Conservation (phyloP, 2,888 invertebrate species). For the Conomelus anceps region DNA sequence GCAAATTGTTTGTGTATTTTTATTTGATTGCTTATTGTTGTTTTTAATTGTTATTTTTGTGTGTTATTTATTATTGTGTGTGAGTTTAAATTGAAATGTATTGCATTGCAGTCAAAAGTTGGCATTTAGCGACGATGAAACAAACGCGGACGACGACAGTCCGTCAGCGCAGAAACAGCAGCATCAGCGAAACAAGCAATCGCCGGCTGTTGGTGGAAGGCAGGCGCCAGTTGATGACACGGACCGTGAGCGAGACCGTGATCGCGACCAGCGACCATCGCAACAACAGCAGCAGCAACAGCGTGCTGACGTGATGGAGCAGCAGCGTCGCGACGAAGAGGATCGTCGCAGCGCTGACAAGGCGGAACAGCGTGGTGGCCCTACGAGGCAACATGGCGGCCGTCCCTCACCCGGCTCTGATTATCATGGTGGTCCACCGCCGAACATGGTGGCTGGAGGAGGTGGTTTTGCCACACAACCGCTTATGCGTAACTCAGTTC, state of each 20-base stretch:
- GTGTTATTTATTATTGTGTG: slow-evolving; percentile 6
- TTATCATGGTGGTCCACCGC: too few species aligned
- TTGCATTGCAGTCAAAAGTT: slow-evolving; percentile 67
- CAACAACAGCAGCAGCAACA: neutral
- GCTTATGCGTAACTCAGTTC: neutral
- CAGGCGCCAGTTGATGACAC: neutral
- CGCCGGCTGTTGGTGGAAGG: neutral
- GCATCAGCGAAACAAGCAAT: neutral
- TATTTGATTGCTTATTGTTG: neutral
- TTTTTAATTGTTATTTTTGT: neutral
- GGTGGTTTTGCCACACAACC: neutral
- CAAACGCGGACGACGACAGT: slow-evolving; percentile 38
- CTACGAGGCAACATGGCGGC: neutral
- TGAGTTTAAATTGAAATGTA: slow-evolving; percentile 8
- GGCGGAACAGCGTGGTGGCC: neutral
- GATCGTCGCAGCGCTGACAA: slow-evolving; percentile 9
- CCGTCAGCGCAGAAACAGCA: neutral
- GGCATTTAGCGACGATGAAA: slow-evolving; percentile 89
- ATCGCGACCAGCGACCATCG: neutral
- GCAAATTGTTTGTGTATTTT: too few species aligned
- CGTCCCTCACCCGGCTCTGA: neutral
- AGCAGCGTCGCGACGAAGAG: neutral
- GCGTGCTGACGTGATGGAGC: slow-evolving; percentile 6
- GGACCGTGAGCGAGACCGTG: neutral
- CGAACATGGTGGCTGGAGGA: too few species aligned